Base-by-base conservation (phyloP, 2,797 vertebrate species). In the Perdix hodgsoniae region DNA sequence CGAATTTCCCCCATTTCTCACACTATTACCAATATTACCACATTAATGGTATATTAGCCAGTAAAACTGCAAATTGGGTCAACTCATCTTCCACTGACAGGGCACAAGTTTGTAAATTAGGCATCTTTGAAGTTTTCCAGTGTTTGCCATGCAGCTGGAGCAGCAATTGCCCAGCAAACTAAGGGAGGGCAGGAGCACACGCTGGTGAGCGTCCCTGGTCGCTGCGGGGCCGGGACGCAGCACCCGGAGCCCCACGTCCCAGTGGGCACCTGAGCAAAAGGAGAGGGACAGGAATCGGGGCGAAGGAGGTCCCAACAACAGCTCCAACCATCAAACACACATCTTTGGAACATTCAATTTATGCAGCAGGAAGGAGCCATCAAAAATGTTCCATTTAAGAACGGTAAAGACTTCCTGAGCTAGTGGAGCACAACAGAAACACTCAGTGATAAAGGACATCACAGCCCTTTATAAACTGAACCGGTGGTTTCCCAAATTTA, bases 381-480 rank as follows among this genome's bases (percentile, higher is more conserved):
- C 97, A 94, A 83, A 97, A 95, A 92, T 56, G 63, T 95, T 97
- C 95, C 83, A 79, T 97, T 96, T 93, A 96, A 87, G 86, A 87
- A 94, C 90, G 91, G 88, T 44, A 97, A 97, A 97, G 74, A 88
- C 93, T 72, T 75, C 74, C 95, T 92, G 78, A 89, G 93, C 84
- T 95, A 95, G 79, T 80, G 96, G 93, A 91, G 95, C 95, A 96
- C 82, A 93, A 91, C 93, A 96, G 95, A 96, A 97, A 96, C 94
- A 94, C 93, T 96, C 95, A 79, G 82, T 93, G 95, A 97, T 96
- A 97, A 97, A 97, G 93, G 83, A 96, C 94, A 92, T 93, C 96
- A 87, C 93, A 96, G 96, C 90, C 94, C 96, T 97, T 97, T 96
- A 95, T 95, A 96, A 91, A 96, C 94, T 94, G 96, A 98, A 95